phyloP scores from a whole-genome alignment of 1,140 invertebrate species.

The Macrotrachela quadricornifera region DNA sequence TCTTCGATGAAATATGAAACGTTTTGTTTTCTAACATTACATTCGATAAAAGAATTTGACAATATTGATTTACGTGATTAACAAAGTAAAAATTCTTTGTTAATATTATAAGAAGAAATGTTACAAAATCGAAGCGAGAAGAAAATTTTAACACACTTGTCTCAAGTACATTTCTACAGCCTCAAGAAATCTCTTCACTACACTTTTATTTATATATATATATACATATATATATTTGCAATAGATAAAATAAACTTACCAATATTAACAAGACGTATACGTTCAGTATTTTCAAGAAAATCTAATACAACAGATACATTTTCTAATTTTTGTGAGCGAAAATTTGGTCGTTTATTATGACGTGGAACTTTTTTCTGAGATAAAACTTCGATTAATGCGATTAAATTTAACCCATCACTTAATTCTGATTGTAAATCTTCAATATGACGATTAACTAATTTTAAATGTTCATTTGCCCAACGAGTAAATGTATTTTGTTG shows the following conservation, averaged over 20 bases:
- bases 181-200: not conserved
- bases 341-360: conserved; percentile 57
- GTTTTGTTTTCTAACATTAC: no score
- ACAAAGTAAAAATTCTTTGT: no score
- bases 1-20: no score
- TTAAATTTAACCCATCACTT: conserved; percentile 53
- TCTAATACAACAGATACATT: conserved; percentile 65
- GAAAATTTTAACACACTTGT: no score
- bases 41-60: no score
- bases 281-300: conserved; percentile 56
- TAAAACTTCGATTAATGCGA: conserved; percentile 57
- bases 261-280: conserved; percentile 67
- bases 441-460: conserved; percentile 50
- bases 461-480: conserved; percentile 70
- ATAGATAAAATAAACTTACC: conserved; percentile 40
- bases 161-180: no score
- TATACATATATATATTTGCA: no score
- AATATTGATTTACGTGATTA: no score
- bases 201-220: no score
- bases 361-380: conserved; percentile 52
- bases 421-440: conserved; percentile 54
- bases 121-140: no score
- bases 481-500: conserved; percentile 76
- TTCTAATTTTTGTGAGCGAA: conserved; percentile 44
- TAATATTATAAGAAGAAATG: no score